These are phyloP conservation scores for Leptoteleia sp. DNA, from an alignment of 1,140 invertebrate genomes.

Conservation along the genomic window DNA sequence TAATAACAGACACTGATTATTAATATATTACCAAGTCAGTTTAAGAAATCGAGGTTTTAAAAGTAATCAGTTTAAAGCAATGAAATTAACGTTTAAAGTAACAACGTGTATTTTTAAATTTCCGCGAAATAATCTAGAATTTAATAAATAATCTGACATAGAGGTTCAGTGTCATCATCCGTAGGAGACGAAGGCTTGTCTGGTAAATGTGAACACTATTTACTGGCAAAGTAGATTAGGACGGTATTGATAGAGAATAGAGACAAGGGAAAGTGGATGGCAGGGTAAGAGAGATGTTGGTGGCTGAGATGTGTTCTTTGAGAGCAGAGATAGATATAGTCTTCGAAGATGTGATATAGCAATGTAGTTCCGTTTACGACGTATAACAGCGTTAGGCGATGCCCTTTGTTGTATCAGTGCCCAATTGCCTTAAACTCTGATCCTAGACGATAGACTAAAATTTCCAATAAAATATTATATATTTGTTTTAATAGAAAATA, in stretches of 20 bases:
- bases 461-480: conserved; percentile 48
- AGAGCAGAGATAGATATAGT: conserved; percentile 64
- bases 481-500: conserved; percentile 3
- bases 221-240: conserved; percentile 77
- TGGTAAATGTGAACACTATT: conserved; percentile 74
- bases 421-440: conserved; percentile 76
- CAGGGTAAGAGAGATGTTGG: conserved; percentile 22
- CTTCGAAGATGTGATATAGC: conserved; percentile 72
- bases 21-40: no score
- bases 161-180: conserved; percentile 32
- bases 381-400: conserved; percentile 75
- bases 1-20: no score
- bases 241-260: conserved; percentile 73
- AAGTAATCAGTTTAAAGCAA: no score
- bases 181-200: conserved; percentile 66
- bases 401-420: conserved; percentile 76
- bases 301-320: conserved; percentile 43
- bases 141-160: conserved; percentile 41
- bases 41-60: no score
- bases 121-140: conserved; percentile 69
- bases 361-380: conserved; percentile 75
- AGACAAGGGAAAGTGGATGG: conserved; percentile 53
- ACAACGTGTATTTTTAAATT: conserved; percentile 66
- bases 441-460: conserved; percentile 72
- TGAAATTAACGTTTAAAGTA: no score